A percentile compares a stretch with the other conserved stretches of the same genome.
These are phyloP conservation scores for Pogonomyrmex barbatus DNA, from an alignment of 1,140 invertebrate species.

Conservation along the genomic window DNA sequence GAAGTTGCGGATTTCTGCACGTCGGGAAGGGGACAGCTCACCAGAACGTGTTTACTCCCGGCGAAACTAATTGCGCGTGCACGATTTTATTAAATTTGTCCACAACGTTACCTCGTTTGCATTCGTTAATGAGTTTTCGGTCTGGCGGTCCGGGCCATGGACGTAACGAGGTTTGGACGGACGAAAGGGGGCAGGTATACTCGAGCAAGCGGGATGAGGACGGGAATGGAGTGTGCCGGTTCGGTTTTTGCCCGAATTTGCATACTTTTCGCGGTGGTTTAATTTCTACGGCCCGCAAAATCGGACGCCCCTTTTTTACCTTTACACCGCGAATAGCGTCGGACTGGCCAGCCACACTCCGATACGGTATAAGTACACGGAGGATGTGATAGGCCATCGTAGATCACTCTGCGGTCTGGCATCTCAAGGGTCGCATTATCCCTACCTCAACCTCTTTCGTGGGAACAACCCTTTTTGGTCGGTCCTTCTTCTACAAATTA, in stretches of 20 bases:
- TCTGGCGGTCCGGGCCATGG: constrained; percentile 71
- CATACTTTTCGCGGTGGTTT: constrained; percentile 73
- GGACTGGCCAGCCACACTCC: constrained; percentile 51
- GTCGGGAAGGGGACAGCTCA: constrained; percentile 41
- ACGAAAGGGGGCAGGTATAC: constrained; percentile 53
- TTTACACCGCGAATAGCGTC: constrained; percentile 38
- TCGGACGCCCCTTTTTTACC: constrained; percentile 42
- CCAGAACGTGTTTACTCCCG: constrained; percentile 77
- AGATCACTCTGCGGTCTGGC: constrained; percentile 83
- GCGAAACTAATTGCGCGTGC: constrained; percentile 83
- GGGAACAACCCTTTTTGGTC: constrained; percentile 82
- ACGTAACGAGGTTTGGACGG: constrained; percentile 73
- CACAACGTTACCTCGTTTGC: constrained; percentile 84
- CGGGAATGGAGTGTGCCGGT: constrained; percentile 61
- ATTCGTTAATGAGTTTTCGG: constrained; percentile 85
- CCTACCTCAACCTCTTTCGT: constrained; percentile 67
- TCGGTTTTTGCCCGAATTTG: constrained; percentile 76
- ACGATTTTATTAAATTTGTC: constrained; percentile 85
- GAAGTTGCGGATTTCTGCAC: constrained; percentile 73
- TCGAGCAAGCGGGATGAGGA: constrained; percentile 66
- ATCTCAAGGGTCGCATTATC: constrained; percentile 85
- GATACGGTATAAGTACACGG: constrained; percentile 79
- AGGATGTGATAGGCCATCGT: constrained; percentile 79
- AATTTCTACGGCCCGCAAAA: constrained; percentile 64
- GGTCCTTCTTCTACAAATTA: constrained; percentile 83